phyloP scores from a whole-genome alignment of 2,797 vertebrate genomes.

The Sarcophilus harrisii region DNA sequence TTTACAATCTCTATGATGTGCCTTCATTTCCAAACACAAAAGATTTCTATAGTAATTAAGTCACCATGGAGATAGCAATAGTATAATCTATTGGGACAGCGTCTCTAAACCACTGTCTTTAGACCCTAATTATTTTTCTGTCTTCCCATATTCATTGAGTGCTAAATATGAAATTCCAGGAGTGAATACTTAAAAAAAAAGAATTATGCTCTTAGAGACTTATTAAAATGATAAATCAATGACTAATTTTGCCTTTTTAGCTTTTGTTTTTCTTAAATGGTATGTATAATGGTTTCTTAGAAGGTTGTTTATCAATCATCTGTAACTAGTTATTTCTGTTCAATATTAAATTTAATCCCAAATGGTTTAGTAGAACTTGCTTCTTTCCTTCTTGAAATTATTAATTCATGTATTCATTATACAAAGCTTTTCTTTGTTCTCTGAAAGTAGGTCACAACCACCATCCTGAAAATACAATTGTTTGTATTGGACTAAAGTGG shows the following conservation, averaged over 20 bases:
- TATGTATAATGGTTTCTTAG: not conserved
- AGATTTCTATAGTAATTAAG: not conserved
- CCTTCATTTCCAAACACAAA: not conserved
- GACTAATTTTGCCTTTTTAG: constrained; percentile 11
- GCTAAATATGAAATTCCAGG: not conserved
- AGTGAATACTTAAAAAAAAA: not conserved
- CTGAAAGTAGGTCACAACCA: not conserved
- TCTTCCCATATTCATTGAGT: not conserved
- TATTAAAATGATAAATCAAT: constrained; percentile 1
- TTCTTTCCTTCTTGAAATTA: not conserved
- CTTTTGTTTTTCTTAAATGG: not conserved
- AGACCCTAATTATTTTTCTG: constrained; percentile 16
- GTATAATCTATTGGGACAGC: not conserved
- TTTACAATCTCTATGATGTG: too few relatives aligned
- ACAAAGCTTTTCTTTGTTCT: not conserved
- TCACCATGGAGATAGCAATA: not conserved
- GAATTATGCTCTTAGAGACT: not conserved
- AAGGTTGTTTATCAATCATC: not conserved
- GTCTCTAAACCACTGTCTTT: not conserved
- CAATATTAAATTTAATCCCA: constrained; percentile 4
- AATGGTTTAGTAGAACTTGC: not conserved
- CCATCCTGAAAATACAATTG: not conserved
- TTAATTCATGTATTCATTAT: not conserved
- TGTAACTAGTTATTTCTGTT: not conserved
- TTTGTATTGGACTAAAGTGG: not conserved